Percentiles rank a stretch among this genome's conserved stretches.
phyloP scores from a whole-genome alignment of 2,113 vertebrate species.

The Paracanthobrama guichenoti region DNA sequence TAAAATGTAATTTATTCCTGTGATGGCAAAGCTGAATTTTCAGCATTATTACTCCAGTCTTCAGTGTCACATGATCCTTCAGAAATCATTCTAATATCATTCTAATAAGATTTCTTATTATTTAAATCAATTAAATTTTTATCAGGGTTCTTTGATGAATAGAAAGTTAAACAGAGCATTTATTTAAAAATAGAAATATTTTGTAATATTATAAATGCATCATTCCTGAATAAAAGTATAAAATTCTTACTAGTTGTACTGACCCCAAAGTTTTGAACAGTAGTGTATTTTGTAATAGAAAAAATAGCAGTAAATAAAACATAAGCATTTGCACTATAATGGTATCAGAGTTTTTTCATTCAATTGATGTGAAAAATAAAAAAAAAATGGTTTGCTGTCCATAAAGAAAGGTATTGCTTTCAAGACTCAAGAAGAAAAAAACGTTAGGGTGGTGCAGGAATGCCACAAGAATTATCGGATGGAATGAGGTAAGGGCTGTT shows the following conservation, averaged over 20 bases:
- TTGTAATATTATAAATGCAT: not conserved
- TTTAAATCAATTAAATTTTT: too few relatives aligned
- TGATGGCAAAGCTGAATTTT: not conserved
- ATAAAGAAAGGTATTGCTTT: not conserved
- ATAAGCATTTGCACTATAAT: not conserved
- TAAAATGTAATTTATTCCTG: not conserved
- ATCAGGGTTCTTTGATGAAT: not conserved
- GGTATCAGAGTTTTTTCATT: too few relatives aligned
- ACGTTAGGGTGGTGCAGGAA: not conserved
- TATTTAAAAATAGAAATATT: not conserved
- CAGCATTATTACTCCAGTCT: not conserved
- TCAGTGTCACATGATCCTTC: not conserved
- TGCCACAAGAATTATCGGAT: not conserved
- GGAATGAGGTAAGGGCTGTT: slow-evolving; percentile 2
- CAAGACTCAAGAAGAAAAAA: not conserved
- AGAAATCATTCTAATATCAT: not conserved
- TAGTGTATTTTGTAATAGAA: too few relatives aligned
- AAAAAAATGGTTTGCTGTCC: not conserved
- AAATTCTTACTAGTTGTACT: too few relatives aligned
- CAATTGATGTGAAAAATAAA: not conserved
- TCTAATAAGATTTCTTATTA: too few relatives aligned
- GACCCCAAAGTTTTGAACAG: too few relatives aligned
- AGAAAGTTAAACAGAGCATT: not conserved
- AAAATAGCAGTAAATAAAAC: too few relatives aligned
- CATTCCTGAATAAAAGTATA: too few relatives aligned